Percentiles rank a stretch among this genome's conserved stretches.
phyloP scores from a whole-genome alignment of 2,797 vertebrate genomes.

The Vipera ursinii region DNA sequence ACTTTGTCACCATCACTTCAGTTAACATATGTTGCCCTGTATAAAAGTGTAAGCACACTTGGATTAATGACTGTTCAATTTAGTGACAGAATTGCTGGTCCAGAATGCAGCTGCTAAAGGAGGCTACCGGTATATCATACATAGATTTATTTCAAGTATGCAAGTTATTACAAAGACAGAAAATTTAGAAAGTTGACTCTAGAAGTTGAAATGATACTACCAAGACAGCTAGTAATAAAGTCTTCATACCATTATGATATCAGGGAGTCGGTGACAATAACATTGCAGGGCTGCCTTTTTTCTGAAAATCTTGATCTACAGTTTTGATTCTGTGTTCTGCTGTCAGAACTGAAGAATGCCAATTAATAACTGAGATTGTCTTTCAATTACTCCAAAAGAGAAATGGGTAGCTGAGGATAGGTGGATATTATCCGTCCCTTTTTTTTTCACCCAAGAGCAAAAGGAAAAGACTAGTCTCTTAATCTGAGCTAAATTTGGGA shows the following conservation, averaged over 20 bases:
- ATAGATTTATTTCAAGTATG: background rate
- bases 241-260: background rate
- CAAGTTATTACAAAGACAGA: too few species aligned
- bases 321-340: background rate
- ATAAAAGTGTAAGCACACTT: background rate
- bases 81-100: background rate
- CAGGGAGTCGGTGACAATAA: background rate
- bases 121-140: background rate
- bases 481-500: background rate
- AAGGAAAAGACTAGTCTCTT: background rate
- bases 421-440: background rate
- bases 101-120: background rate
- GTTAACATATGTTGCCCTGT: background rate
- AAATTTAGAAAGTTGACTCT: background rate
- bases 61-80: background rate
- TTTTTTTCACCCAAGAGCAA: background rate
- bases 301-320: background rate
- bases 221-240: background rate
- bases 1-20: background rate
- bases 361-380: background rate
- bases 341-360: background rate
- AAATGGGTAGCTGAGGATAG: background rate
- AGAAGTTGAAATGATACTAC: background rate
- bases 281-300: background rate
- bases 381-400: background rate